Base-by-base conservation (phyloP, 2,797 vertebrate genomes). In the Phylloscopus collybita region DNA sequence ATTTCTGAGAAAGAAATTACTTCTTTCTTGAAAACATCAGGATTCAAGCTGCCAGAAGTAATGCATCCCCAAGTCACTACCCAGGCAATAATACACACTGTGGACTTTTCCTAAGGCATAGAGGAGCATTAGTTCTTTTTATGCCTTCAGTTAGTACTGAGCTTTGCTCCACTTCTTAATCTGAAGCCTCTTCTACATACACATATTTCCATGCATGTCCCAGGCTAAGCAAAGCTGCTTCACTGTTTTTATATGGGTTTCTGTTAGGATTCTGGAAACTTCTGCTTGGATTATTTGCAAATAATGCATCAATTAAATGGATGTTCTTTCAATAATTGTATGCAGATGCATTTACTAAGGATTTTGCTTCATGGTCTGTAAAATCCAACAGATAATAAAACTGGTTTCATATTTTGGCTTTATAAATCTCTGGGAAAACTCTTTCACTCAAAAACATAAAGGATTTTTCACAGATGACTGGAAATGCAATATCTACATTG, bases 381-480 rank as follows among this genome's bases (percentile, higher is more conserved):
- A 96, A 95, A 93, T 50, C 44, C 57, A 44, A 86, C 61, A 80
- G 30, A 71, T 47, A 82, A 67, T 67, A 92, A 78, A 80, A 25
- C 8, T 34, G 12, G 9, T 85, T 92, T 79, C 76, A 32, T 56
- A 50, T 79, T 93, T 74, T 64, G 40, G 66, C 34, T 81, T 60
- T 80, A 49, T 65, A 59, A 87, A 60, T 66, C 60, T 76, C 76
- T 26, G 50, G 64, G 74, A 92, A 93, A 95, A 29, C 1, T 64
- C n/a, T 91, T 97, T 96, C 22, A 75, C 73, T 94, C 92, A 92
- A 95, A 97, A 97, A 70, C 69, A 90, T 26, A 81, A 34, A 21
- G 9, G 29, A 81, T 86, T 97, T 98, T 97, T 96, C 90, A 62
- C 29, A 74, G 67, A 60, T 82, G 80, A 75, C 64, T 86, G 36